phyloP scores from a whole-genome alignment of 1,140 invertebrate species.

The Oedothorax gibbosus region DNA sequence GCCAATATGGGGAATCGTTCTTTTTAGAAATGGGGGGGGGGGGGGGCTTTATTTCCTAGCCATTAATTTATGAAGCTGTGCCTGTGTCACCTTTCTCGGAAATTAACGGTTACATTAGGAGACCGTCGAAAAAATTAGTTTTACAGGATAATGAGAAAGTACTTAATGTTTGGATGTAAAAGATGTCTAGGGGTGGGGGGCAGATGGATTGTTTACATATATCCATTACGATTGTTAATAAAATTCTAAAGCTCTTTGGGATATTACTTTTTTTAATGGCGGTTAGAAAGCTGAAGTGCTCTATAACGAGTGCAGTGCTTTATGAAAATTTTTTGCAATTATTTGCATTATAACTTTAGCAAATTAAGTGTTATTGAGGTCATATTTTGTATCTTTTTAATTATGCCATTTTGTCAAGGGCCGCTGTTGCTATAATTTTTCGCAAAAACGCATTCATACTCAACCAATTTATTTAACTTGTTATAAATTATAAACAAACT shows the following conservation, averaged over 20 bases:
- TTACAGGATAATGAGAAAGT: constrained; percentile 45
- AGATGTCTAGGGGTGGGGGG: not conserved
- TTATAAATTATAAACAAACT: too few relatives aligned
- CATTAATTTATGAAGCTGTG: constrained; percentile 55
- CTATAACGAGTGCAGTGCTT: not conserved
- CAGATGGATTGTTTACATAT: constrained; percentile 38
- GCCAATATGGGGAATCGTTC: constrained; percentile 53
- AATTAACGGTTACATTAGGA: constrained; percentile 12
- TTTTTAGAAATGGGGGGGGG: not conserved
- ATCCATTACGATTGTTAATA: constrained; percentile 44
- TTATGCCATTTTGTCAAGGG: too few relatives aligned
- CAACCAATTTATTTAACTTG: too few relatives aligned
- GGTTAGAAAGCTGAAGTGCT: not conserved
- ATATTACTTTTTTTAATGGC: not conserved
- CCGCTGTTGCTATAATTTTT: too few relatives aligned
- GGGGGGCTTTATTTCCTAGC: constrained; percentile 31
- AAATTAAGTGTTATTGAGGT: too few relatives aligned
- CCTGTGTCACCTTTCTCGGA: constrained; percentile 38
- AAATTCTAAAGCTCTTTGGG: constrained; percentile 28
- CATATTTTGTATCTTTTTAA: too few relatives aligned
- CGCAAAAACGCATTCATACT: too few relatives aligned
- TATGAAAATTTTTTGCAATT: too few relatives aligned
- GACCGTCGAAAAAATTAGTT: not conserved
- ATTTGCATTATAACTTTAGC: too few relatives aligned
- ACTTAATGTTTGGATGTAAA: constrained; percentile 17